Conservation (phyloP, 2,113 vertebrate species). For the Actenoides lindsayi region DNA sequence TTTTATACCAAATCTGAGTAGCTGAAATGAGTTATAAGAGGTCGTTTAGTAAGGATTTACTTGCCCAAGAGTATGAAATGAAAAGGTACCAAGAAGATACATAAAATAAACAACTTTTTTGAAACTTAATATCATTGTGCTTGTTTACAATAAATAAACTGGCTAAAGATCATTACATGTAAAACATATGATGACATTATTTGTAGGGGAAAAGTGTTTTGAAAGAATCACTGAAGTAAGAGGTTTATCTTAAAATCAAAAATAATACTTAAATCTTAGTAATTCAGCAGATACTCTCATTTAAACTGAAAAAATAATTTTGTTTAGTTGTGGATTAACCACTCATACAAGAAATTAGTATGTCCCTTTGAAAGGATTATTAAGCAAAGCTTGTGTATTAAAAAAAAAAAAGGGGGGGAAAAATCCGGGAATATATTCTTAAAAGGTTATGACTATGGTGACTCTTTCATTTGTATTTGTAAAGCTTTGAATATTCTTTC, state of each 20-base stretch:
- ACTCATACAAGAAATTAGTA: background rate
- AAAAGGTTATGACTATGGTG: background rate
- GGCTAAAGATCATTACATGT: background rate
- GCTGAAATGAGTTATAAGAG: background rate
- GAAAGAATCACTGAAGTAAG: background rate
- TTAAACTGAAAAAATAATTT: slow-evolving; percentile 25
- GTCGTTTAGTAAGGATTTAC: slow-evolving; percentile 5
- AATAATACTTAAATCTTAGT: slow-evolving; percentile 1
- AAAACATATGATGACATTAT: background rate
- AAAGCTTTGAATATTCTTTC: slow-evolving; percentile 12
- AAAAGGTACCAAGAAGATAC: slow-evolving; percentile 6
- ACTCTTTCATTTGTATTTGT: slow-evolving; percentile 38
- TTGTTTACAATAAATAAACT: slow-evolving; percentile 19
- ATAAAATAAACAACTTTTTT: slow-evolving; percentile 2
- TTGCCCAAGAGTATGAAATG: slow-evolving; percentile 23
- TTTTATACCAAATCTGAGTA: background rate
- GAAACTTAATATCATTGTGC: slow-evolving; percentile 12
- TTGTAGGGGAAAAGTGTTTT: background rate
- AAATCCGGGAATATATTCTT: slow-evolving; percentile 38
- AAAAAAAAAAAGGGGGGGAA: too few species aligned
- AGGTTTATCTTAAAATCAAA: background rate
- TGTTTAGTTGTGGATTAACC: slow-evolving; percentile 28
- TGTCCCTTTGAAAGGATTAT: background rate
- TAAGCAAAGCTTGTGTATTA: background rate
- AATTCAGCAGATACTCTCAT: slow-evolving; percentile 42